Percentiles rank a stretch among this genome's conserved stretches.
Conservation (phyloP, 64 coral and sea anemone genomes). For the Dendrophyllia cribrosa region DNA sequence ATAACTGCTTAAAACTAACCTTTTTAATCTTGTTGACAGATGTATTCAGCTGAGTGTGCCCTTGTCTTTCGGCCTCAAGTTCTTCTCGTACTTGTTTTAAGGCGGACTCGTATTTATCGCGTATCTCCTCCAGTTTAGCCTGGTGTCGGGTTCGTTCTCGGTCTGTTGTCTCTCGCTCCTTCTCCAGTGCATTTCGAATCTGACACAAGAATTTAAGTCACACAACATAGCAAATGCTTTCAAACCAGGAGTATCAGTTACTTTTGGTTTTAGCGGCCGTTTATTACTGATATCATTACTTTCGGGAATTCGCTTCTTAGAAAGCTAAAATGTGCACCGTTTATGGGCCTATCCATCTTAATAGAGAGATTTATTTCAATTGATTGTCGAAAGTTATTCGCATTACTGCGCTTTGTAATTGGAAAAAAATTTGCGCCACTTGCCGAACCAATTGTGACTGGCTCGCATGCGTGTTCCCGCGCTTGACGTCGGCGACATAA, state of each 20-base stretch:
- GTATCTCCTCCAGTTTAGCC: conserved; percentile 83
- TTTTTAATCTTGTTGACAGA: conserved; percentile 89
- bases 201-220: conserved; percentile 15
- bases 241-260: background rate
- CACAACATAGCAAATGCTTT: background rate
- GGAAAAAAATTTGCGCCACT: no score
- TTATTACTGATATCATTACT: no score
- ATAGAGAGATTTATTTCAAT: no score
- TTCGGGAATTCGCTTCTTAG: no score
- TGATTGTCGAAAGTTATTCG: no score
- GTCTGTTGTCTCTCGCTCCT: conserved; percentile 81
- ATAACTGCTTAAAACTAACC: conserved; percentile 34
- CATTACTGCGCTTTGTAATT: no score
- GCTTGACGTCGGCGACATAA: no score
- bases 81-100: conserved; percentile 84
- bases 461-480: no score
- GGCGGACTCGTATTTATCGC: conserved; percentile 79
- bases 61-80: conserved; percentile 80
- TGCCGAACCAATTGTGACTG: no score
- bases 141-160: conserved; percentile 70
- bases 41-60: conserved; percentile 75
- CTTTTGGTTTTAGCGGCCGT: background rate
- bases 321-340: no score
- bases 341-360: no score
- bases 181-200: conserved; percentile 93